Evolutionary conservation across 2,113 vertebrate species (phyloP).

Genomic region (Sialia sialis): DNA sequence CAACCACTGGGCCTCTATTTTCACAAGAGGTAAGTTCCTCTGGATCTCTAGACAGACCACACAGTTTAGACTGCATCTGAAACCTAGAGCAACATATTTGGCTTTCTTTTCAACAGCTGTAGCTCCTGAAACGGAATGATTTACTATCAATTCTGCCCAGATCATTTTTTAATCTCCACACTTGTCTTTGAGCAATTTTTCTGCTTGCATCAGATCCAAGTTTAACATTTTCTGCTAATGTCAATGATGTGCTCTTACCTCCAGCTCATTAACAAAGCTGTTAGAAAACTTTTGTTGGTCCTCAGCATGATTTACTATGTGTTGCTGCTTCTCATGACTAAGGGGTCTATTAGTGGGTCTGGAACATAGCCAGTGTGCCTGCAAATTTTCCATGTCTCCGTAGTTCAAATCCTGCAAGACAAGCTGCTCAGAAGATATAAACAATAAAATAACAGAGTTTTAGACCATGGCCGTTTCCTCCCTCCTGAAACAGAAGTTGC

Average conservation of each 20-base stretch:
- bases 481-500: not conserved
- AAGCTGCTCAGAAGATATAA: not conserved
- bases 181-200: not conserved
- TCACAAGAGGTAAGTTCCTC: not conserved
- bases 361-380: not conserved
- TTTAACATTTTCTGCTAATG: not conserved
- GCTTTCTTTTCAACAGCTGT: not conserved
- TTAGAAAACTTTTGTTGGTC: not conserved
- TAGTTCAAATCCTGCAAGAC: not conserved
- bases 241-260: not conserved
- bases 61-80: not conserved
- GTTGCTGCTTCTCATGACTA: not conserved
- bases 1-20: not conserved
- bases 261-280: slow-evolving; percentile 4
- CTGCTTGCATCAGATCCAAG: not conserved
- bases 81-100: not conserved
- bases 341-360: not conserved
- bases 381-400: not conserved
- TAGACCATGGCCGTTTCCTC: not conserved
- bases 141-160: not conserved
- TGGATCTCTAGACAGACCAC: not conserved
- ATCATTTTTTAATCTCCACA: not conserved
- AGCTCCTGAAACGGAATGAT: not conserved
- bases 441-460: not conserved
- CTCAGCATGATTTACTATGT: not conserved